These are phyloP conservation scores for Galemys pyrenaicus DNA, from an alignment of 2,113 vertebrate species.

Conservation along the genomic window DNA sequence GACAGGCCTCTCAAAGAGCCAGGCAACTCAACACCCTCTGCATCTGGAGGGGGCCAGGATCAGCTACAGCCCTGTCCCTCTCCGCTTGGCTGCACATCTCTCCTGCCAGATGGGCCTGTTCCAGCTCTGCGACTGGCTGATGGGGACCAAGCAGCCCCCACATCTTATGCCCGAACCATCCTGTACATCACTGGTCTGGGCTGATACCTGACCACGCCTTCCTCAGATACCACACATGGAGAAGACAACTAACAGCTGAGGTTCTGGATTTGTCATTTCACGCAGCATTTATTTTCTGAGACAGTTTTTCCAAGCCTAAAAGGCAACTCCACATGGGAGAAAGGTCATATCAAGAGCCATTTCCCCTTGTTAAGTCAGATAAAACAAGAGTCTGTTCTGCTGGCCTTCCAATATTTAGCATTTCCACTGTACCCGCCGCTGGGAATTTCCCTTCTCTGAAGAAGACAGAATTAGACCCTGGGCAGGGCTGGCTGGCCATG, in stretches of 20 bases:
- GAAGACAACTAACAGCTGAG: neutral
- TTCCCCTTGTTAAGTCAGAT: neutral
- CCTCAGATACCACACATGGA: neutral
- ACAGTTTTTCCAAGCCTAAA: conserved; percentile 46
- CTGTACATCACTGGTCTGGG: no score
- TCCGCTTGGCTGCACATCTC: neutral
- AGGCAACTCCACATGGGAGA: conserved; percentile 8
- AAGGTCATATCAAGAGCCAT: conserved; percentile 43
- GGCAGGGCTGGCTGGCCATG: neutral
- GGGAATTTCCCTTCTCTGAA: conserved; percentile 43
- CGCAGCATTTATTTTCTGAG: conserved; percentile 42
- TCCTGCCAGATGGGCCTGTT: neutral
- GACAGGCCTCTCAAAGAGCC: neutral
- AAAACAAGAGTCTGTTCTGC: conserved; percentile 24
- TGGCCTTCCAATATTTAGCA: conserved; percentile 23
- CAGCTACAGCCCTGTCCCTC: neutral
- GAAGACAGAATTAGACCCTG: conserved; percentile 48
- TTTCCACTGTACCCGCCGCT: neutral
- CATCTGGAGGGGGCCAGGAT: neutral
- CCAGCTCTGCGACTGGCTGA: neutral
- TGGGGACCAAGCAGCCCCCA: neutral
- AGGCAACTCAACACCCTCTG: neutral
- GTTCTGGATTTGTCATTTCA: neutral
- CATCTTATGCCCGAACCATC: neutral
- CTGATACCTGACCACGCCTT: neutral